A percentile compares a stretch with the other conserved stretches of the same genome.
These are phyloP conservation scores for Parauchenoglanis ngamensis DNA, from an alignment of 2,797 vertebrate species.

Conservation along the genomic window DNA sequence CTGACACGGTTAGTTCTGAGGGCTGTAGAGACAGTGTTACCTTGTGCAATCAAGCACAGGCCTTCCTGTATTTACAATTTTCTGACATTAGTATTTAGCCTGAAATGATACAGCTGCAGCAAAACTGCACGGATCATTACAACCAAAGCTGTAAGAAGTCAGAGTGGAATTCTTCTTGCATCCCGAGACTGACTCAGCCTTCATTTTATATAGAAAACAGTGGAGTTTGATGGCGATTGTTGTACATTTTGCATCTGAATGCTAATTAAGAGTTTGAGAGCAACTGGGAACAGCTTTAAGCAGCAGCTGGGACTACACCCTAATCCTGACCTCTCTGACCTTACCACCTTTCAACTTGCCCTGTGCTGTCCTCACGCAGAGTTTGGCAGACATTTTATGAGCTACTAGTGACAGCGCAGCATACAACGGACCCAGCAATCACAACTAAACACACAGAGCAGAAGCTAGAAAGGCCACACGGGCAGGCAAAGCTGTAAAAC, in stretches of 20 bases:
- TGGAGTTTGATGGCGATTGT: neutral
- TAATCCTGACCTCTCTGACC: slow-evolving; percentile 12
- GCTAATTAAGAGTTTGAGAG: neutral
- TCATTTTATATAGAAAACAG: neutral
- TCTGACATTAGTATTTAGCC: neutral
- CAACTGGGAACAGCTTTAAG: slow-evolving; percentile 26
- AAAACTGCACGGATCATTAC: slow-evolving; percentile 1
- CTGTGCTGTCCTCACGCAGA: neutral
- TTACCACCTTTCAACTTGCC: neutral
- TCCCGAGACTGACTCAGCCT: neutral
- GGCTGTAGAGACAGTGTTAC: neutral
- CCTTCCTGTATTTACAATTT: neutral
- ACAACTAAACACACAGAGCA: neutral
- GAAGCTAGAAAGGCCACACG: slow-evolving; percentile 5
- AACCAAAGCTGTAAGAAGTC: neutral
- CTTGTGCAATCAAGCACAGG: slow-evolving; percentile 12
- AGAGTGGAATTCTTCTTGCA: neutral
- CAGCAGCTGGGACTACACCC: slow-evolving; percentile 23
- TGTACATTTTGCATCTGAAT: neutral
- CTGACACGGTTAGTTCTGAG: neutral
- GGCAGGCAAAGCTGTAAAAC: neutral
- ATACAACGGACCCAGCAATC: neutral
- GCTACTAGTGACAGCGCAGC: neutral
- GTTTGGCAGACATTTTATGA: neutral
- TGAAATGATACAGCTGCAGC: slow-evolving; percentile 7